phyloP scores from a whole-genome alignment of 2,888 invertebrate species.

The Athalia circularis region DNA sequence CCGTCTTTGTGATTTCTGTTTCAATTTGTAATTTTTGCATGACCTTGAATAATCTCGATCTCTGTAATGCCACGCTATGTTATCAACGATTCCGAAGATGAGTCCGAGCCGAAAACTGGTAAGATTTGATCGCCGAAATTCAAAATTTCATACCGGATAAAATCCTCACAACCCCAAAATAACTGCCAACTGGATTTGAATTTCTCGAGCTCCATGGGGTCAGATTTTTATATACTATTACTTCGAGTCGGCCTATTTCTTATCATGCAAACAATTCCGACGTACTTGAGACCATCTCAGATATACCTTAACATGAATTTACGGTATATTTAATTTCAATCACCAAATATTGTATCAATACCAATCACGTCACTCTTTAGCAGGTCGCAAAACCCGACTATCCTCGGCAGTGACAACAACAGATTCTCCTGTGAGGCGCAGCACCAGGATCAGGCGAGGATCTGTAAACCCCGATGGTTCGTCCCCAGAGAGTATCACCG shows the following conservation, averaged over 20 bases:
- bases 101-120: constrained; percentile 57
- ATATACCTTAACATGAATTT: too few species aligned
- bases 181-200: too few species aligned
- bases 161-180: too few species aligned
- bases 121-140: constrained; percentile 42
- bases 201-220: too few species aligned
- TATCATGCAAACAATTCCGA: too few species aligned
- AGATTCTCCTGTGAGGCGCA: constrained; percentile 62
- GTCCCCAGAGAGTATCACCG: constrained; percentile 54
- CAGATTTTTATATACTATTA: too few species aligned
- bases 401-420: constrained; percentile 30
- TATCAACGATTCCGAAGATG: constrained; percentile 58
- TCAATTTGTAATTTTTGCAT: neutral
- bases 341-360: neutral
- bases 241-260: too few species aligned
- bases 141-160: constrained; percentile 20
- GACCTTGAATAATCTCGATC: neutral
- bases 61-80: constrained; percentile 57
- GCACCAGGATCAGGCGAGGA: constrained; percentile 56
- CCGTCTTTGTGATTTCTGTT: neutral
- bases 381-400: constrained; percentile 55
- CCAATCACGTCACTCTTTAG: neutral
- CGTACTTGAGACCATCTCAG: too few species aligned
- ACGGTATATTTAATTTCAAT: too few species aligned
- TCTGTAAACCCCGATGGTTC: constrained; percentile 50